Evolutionary conservation across 2,113 vertebrate genomes (phyloP).

Genomic region (Neogale vison): DNA sequence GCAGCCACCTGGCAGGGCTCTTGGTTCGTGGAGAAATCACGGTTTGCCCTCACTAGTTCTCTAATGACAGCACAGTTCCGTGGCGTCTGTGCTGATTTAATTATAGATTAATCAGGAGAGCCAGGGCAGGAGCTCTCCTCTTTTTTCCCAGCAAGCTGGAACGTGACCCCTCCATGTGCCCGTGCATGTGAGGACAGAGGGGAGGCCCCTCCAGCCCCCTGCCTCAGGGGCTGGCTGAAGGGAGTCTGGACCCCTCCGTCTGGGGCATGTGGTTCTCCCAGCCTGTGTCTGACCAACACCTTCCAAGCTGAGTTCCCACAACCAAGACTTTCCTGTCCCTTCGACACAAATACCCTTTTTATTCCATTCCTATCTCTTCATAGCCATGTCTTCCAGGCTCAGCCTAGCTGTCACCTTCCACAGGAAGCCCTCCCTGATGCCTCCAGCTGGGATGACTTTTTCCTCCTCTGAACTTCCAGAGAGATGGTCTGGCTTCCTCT

Average conservation of each 20-base stretch:
- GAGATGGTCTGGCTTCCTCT: not conserved
- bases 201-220: not conserved
- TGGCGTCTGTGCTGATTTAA: not conserved
- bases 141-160: not conserved
- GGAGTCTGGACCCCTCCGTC: not conserved
- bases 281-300: not conserved
- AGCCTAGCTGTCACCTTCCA: not conserved
- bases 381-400: not conserved
- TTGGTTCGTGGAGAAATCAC: not conserved
- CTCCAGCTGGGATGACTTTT: not conserved
- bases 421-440: not conserved
- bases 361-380: not conserved
- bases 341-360: not conserved
- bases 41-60: not conserved
- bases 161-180: not conserved
- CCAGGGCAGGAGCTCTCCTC: not conserved
- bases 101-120: conserved; percentile 49
- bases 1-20: not conserved
- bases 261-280: not conserved
- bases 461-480: not conserved
- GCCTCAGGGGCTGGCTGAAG: not conserved
- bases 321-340: not conserved
- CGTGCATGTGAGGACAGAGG: not conserved
- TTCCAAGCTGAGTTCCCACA: not conserved
- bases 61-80: not conserved